Percentiles rank a stretch among this genome's conserved stretches.
These are phyloP conservation scores for Amyelois transitella DNA, from an alignment of 1,140 invertebrate genomes.

Conservation along the genomic window DNA sequence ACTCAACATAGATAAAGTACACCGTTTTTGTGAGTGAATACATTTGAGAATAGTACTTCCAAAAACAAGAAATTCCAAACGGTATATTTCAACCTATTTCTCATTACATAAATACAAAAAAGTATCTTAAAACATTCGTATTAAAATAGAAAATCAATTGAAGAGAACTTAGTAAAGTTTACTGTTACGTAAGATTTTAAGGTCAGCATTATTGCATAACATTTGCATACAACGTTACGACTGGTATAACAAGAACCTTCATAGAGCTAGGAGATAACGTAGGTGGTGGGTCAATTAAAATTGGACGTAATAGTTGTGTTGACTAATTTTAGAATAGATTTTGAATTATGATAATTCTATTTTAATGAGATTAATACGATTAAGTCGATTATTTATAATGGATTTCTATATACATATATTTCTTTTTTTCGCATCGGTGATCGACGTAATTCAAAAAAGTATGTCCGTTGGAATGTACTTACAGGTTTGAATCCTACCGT, in stretches of 20 bases:
- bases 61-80: background rate
- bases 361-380: too few species aligned
- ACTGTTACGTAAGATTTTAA: conserved; percentile 26
- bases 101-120: background rate
- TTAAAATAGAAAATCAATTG: background rate
- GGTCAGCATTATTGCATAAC: conserved; percentile 27
- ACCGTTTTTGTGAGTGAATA: too few species aligned
- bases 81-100: conserved; percentile 21
- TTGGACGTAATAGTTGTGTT: conserved; percentile 21
- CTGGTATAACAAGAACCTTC: conserved; percentile 12
- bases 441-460: too few species aligned
- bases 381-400: too few species aligned
- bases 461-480: too few species aligned
- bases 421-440: too few species aligned
- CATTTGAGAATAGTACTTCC: background rate
- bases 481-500: too few species aligned
- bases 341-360: conserved; percentile 14
- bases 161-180: conserved; percentile 4
- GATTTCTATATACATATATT: too few species aligned
- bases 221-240: conserved; percentile 1
- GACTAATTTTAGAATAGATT: conserved; percentile 32
- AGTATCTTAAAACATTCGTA: background rate
- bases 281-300: conserved; percentile 3
- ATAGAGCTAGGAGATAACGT: background rate
- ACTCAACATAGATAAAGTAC: too few species aligned